phyloP scores from a whole-genome alignment of 2,113 vertebrate genomes.

The Urocynchramus pylzowi region DNA sequence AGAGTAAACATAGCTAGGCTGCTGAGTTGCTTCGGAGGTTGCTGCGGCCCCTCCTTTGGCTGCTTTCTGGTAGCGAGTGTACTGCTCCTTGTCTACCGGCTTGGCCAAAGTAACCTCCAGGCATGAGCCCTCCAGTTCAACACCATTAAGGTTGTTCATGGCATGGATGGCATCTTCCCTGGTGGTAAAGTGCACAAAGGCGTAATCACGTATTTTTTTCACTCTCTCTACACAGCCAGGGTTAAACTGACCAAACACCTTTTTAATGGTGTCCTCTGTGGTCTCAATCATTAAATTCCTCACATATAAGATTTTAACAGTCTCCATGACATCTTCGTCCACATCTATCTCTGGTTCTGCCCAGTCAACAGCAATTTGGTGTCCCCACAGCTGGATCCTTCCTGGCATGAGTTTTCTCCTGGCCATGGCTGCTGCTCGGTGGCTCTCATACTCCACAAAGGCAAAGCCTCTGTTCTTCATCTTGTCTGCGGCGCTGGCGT shows the following conservation, averaged over 20 bases:
- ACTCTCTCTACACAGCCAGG: slow-evolving; percentile 94
- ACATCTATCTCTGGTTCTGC: slow-evolving; percentile 98
- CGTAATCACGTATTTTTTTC: slow-evolving; percentile 97
- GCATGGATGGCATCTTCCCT: slow-evolving; percentile 92
- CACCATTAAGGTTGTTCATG: slow-evolving; percentile 93
- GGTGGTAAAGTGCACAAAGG: slow-evolving; percentile 94
- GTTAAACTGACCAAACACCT: slow-evolving; percentile 93
- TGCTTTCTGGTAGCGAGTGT: slow-evolving; percentile 96
- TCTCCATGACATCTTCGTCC: slow-evolving; percentile 98
- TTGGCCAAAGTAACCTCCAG: slow-evolving; percentile 98
- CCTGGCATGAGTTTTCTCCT: slow-evolving; percentile 97
- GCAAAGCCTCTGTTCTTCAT: slow-evolving; percentile 99
- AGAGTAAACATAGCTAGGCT: slow-evolving; percentile 90
- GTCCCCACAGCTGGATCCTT: slow-evolving; percentile 96
- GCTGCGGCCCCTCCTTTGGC: slow-evolving; percentile 80
- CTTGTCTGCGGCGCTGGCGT: slow-evolving; percentile 96
- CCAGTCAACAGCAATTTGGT: slow-evolving; percentile 98
- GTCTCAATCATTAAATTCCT: slow-evolving; percentile 99
- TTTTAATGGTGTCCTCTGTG: slow-evolving; percentile 90
- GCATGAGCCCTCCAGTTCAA: slow-evolving; percentile 93
- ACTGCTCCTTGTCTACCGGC: slow-evolving; percentile 98
- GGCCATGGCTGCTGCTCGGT: slow-evolving; percentile 96
- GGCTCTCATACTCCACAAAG: slow-evolving; percentile 97
- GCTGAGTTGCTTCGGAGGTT: slow-evolving; percentile 71
- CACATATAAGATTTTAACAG: slow-evolving; percentile 98